Conservation (phyloP, 2,113 vertebrate genomes). For the Ifrita kowaldi region DNA sequence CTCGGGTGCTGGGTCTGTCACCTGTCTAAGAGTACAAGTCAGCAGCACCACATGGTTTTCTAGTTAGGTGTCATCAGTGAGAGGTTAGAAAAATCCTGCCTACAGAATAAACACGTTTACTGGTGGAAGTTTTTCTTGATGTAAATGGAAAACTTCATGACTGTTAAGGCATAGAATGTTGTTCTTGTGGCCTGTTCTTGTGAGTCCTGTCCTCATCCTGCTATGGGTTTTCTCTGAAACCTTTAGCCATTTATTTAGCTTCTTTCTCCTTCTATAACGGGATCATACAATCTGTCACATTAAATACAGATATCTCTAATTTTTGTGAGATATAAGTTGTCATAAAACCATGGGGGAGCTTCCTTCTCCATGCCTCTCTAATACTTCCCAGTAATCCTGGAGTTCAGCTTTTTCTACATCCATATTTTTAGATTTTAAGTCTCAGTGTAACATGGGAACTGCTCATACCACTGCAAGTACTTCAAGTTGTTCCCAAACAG, state of each 20-base stretch:
- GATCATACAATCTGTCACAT: neutral
- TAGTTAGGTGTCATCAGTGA: neutral
- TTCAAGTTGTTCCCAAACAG: neutral
- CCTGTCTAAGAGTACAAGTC: neutral
- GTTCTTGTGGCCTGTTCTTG: neutral
- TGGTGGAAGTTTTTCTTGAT: neutral
- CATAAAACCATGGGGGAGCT: neutral
- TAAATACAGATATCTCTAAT: neutral
- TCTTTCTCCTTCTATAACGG: neutral
- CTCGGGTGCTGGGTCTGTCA: accelerated
- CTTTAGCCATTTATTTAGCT: neutral
- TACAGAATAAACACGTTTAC: neutral
- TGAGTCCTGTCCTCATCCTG: neutral
- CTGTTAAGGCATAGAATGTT: neutral
- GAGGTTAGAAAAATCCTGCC: neutral
- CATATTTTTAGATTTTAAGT: neutral
- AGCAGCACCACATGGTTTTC: neutral
- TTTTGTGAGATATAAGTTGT: neutral
- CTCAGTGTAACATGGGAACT: neutral
- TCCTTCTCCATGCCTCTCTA: neutral
- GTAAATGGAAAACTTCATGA: neutral
- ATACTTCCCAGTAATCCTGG: neutral
- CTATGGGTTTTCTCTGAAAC: neutral
- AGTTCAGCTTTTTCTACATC: neutral
- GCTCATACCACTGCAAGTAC: neutral